phyloP scores from a whole-genome alignment of 2,113 vertebrate genomes.

The Leuciscus idus region DNA sequence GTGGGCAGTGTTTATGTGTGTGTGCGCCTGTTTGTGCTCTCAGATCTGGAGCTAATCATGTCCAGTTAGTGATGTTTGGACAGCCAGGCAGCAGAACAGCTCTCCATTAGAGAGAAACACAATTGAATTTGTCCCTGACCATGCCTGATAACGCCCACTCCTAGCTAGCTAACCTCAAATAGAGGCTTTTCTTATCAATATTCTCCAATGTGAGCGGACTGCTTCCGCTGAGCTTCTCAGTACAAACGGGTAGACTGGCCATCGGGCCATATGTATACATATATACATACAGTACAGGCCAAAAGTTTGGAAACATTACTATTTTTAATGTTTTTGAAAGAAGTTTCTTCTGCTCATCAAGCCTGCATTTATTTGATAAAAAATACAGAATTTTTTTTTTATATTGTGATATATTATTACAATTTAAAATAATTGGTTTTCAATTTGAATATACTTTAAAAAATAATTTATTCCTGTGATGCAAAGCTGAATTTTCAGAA shows the following conservation, averaged over 20 bases:
- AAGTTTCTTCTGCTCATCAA: no score
- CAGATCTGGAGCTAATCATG: constrained; percentile 63
- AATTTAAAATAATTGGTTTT: no score
- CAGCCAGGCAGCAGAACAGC: constrained; percentile 65
- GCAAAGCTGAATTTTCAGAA: no score
- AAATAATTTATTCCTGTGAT: no score
- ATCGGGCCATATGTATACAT: no score
- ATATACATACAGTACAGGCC: no score
- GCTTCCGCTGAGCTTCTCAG: constrained; percentile 25
- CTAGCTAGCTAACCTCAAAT: constrained; percentile 49
- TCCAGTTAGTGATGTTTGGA: constrained; percentile 69
- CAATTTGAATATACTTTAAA: no score
- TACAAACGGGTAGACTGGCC: background rate
- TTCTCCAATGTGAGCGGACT: constrained; percentile 11
- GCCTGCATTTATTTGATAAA: no score
- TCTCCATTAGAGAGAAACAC: constrained; percentile 73
- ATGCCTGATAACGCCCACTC: constrained; percentile 60
- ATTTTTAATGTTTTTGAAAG: no score
- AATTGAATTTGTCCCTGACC: constrained; percentile 71
- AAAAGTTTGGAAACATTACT: no score
- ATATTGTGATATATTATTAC: no score
- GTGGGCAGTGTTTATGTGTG: constrained; percentile 25
- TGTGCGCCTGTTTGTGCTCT: constrained; percentile 43
- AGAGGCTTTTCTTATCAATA: constrained; percentile 44
- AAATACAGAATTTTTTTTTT: no score